phyloP scores from a whole-genome alignment of 2,797 vertebrate genomes.

The Octomys mimax region DNA sequence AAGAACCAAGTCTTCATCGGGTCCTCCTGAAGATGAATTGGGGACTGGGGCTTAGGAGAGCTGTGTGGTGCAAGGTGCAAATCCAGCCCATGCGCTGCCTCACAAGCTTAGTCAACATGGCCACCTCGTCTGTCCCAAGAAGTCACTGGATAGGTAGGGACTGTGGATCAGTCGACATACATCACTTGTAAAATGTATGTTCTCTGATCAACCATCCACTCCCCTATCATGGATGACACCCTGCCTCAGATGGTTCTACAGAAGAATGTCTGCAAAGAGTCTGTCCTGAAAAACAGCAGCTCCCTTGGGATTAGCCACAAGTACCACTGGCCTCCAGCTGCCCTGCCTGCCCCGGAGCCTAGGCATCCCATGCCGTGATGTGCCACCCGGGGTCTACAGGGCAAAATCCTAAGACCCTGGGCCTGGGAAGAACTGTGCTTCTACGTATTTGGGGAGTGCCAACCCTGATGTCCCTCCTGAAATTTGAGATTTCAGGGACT shows the following conservation, averaged over 20 bases:
- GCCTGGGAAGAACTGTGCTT: background rate
- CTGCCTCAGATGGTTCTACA: background rate
- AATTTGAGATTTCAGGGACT: rapidly evolving
- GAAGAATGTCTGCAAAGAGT: background rate
- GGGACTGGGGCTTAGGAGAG: conserved; percentile 27
- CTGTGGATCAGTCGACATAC: conserved; percentile 72
- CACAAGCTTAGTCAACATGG: rapidly evolving
- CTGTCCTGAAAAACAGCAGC: conserved; percentile 57
- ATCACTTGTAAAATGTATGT: conserved; percentile 71
- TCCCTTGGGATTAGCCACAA: background rate
- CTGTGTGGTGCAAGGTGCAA: rapidly evolving
- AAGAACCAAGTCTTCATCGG: background rate
- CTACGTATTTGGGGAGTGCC: rapidly evolving
- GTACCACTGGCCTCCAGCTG: rapidly evolving
- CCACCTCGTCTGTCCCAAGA: background rate
- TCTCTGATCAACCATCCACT: conserved; percentile 73
- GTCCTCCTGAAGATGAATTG: conserved; percentile 11
- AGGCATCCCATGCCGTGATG: rapidly evolving
- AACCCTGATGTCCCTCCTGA: rapidly evolving
- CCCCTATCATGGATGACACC: background rate
- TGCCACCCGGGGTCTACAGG: rapidly evolving
- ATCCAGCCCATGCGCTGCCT: background rate
- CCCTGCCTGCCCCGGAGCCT: background rate
- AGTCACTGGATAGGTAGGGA: conserved; percentile 66
- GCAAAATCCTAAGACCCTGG: background rate